Base-by-base conservation (phyloP, 1,140 invertebrate genomes). In the Zaprionus lachaisei region DNA sequence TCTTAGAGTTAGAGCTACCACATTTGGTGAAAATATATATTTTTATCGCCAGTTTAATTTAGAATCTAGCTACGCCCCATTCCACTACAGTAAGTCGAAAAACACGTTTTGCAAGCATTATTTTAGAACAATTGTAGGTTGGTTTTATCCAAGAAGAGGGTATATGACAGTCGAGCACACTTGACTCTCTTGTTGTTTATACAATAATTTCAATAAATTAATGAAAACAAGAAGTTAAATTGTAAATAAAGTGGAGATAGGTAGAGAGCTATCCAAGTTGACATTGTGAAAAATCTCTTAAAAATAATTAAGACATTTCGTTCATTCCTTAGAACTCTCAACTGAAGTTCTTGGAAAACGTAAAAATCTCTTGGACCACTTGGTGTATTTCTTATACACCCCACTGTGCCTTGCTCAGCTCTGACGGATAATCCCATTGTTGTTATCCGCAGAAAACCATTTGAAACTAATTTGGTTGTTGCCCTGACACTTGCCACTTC, bases 381-480 rank as follows among this genome's bases (percentile, higher is more conserved):
- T 47, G n/a, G n/a, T 4, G 3, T 9, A 17, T 9, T 44, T 44
- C 7, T 2, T 17, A 17, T 2, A n/a, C 15, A 5, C 12, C 15
- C 14, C 20, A 62, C 34, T 57, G 20, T n/a, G 54, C n/a, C 24
- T n/a, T 41, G n/a, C 41, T 17, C 6, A 9, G 41, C 41, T 49
- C 17, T 49, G 47, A 9, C 17, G 24, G 22, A 28, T 70, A 69
- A 74, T 55, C 49, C 37, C 37, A 61, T 62, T 47, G 37, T 61
- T 69, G 24, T 20, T 34, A 31, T n/a, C n/a, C 31, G 31, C 17
- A 69, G 41, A 69, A 66, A 47, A 62, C 24, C 77, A 77, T 81
- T 83, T 65, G 60, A 85, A 84, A 85, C 82, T 85, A 84, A 85
- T 84, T 84, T 47, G 85, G 79, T 74, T 81, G 74, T 72, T 74